Conservation (phyloP, 2,797 vertebrate species). For the Scolopax rusticola region DNA sequence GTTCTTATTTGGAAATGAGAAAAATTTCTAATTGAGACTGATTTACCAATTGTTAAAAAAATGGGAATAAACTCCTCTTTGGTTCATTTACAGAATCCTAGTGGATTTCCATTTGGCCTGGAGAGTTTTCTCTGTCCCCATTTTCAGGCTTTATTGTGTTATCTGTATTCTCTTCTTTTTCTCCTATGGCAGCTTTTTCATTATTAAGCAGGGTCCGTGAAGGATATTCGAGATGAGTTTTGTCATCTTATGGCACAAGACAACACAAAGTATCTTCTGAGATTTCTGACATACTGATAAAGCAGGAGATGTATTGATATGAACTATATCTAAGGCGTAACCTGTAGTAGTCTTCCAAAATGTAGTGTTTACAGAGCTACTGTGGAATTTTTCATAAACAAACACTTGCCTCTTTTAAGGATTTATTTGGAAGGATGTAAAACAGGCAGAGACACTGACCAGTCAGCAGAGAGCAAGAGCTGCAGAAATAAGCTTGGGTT, state of each 20-base stretch:
- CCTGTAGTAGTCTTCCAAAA: background rate
- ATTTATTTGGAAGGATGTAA: background rate
- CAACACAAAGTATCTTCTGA: background rate
- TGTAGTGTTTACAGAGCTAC: background rate
- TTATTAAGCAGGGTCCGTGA: constrained; percentile 23
- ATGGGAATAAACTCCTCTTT: background rate
- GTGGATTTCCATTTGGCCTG: constrained; percentile 33
- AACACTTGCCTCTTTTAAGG: background rate
- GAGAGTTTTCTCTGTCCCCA: constrained; percentile 20
- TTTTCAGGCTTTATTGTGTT: constrained; percentile 35
- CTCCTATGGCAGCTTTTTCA: constrained; percentile 39
- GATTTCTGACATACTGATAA: background rate
- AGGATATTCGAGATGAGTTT: background rate
- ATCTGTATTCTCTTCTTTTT: constrained; percentile 47
- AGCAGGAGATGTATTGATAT: background rate
- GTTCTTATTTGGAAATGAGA: background rate
- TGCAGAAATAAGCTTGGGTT: background rate
- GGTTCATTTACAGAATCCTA: constrained; percentile 34
- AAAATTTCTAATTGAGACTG: background rate
- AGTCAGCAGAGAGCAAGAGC: background rate
- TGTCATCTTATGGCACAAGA: background rate
- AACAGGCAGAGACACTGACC: background rate
- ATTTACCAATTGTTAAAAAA: background rate
- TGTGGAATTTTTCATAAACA: background rate
- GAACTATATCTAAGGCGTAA: background rate